A percentile compares a stretch with the other conserved stretches of the same genome.
phyloP scores from a whole-genome alignment of 2,888 invertebrate species.

The Thereva unica region DNA sequence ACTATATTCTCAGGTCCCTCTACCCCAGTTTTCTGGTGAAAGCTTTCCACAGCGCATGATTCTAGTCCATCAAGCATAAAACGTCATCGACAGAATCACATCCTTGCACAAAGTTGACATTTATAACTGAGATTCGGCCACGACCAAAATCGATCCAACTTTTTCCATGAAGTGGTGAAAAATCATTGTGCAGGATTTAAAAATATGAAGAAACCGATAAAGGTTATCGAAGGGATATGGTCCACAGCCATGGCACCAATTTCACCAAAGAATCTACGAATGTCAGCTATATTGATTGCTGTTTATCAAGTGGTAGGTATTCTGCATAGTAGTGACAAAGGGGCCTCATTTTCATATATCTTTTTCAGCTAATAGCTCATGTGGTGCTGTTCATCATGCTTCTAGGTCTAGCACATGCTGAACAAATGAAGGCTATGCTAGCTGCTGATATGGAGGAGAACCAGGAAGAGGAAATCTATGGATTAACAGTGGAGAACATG shows the following conservation, averaged over 20 bases:
- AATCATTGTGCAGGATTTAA: not conserved
- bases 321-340: not conserved
- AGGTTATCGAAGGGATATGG: slow-evolving; percentile 43
- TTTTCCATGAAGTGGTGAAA: slow-evolving; percentile 21
- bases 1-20: no score
- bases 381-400: slow-evolving; percentile 54
- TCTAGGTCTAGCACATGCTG: slow-evolving; percentile 55
- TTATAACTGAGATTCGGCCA: slow-evolving; percentile 10
- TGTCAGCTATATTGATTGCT: slow-evolving; percentile 55
- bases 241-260: slow-evolving; percentile 50
- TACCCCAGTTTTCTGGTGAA: no score
- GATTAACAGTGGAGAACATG: slow-evolving; percentile 50
- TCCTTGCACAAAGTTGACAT: slow-evolving; percentile 10
- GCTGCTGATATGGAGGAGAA: slow-evolving; percentile 56
- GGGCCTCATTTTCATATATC: slow-evolving; percentile 11
- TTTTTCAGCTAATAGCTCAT: slow-evolving; percentile 54
- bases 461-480: slow-evolving; percentile 54
- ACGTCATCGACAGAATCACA: slow-evolving; percentile 12
- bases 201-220: slow-evolving; percentile 23
- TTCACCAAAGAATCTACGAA: slow-evolving; percentile 55
- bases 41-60: slow-evolving; percentile 11
- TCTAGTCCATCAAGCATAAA: slow-evolving; percentile 4
- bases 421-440: slow-evolving; percentile 55
- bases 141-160: slow-evolving; percentile 20
- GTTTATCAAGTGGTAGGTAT: slow-evolving; percentile 57